A percentile compares a stretch with the other conserved stretches of the same genome.
Conservation (phyloP, 2,797 vertebrate species). For the Rousettus madagascariensis region DNA sequence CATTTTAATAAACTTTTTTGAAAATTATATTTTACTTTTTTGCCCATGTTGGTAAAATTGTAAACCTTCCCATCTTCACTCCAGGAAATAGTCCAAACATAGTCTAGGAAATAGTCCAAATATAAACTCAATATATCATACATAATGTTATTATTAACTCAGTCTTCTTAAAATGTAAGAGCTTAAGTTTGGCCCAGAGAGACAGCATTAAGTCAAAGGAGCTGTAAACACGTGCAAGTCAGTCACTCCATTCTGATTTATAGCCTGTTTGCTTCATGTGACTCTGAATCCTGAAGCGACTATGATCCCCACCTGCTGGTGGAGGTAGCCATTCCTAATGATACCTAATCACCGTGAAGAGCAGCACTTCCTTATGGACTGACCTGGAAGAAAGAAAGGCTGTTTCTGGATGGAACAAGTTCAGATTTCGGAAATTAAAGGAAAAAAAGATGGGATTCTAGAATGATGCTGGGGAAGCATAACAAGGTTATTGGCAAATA, state of each 20-base stretch:
- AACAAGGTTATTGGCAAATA: not conserved
- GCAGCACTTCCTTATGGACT: not conserved
- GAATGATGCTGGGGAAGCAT: not conserved
- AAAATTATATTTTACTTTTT: not conserved
- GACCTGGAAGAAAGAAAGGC: not conserved
- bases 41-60: not conserved
- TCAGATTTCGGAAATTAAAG: not conserved
- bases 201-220: not conserved
- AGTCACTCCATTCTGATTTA: not conserved
- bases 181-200: not conserved
- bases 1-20: not conserved
- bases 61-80: not conserved
- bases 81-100: not conserved
- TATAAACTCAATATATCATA: not conserved
- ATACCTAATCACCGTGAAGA: not conserved
- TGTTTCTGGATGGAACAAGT: not conserved
- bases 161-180: not conserved
- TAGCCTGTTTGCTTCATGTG: not conserved
- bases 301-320: not conserved
- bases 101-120: not conserved
- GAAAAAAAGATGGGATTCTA: not conserved
- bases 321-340: not conserved
- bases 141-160: not conserved
- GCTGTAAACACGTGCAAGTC: not conserved
- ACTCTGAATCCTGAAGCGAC: not conserved